These are phyloP conservation scores for Scelioninae gen. 2 DNA, from an alignment of 2,888 invertebrate genomes.

Conservation along the genomic window DNA sequence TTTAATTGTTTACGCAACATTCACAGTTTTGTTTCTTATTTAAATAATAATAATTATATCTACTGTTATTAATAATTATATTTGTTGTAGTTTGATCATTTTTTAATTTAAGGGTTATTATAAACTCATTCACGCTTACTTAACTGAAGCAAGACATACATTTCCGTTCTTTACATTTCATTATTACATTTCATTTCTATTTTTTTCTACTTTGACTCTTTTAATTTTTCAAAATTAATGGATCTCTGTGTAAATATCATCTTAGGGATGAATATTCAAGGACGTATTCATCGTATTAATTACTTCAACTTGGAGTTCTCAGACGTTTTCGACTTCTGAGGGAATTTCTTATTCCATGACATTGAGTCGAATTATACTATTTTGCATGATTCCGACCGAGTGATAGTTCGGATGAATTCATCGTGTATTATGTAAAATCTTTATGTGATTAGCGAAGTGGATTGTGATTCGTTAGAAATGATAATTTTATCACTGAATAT, in stretches of 20 bases:
- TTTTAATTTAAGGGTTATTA: too few relatives aligned
- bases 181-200: not conserved
- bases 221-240: conserved; percentile 29
- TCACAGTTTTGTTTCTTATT: too few relatives aligned
- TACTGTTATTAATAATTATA: too few relatives aligned
- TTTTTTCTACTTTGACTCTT: not conserved
- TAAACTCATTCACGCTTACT: not conserved
- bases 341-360: conserved; percentile 54
- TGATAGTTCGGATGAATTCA: conserved; percentile 35
- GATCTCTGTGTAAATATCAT: conserved; percentile 44
- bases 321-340: conserved; percentile 33
- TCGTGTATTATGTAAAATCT: conserved; percentile 42
- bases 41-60: too few relatives aligned
- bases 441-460: conserved; percentile 17
- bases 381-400: conserved; percentile 44
- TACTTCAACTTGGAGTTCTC: conserved; percentile 35
- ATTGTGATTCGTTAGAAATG: conserved; percentile 28
- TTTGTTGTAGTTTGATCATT: too few relatives aligned
- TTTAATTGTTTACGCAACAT: too few relatives aligned
- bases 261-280: conserved; percentile 44
- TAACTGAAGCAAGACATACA: not conserved
- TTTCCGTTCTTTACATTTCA: not conserved
- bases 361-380: conserved; percentile 51
- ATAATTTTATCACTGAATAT: conserved; percentile 15
- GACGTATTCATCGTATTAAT: conserved; percentile 37